Evolutionary conservation across 2,888 invertebrate species (phyloP).

Genomic region (Brenthis hecate): DNA sequence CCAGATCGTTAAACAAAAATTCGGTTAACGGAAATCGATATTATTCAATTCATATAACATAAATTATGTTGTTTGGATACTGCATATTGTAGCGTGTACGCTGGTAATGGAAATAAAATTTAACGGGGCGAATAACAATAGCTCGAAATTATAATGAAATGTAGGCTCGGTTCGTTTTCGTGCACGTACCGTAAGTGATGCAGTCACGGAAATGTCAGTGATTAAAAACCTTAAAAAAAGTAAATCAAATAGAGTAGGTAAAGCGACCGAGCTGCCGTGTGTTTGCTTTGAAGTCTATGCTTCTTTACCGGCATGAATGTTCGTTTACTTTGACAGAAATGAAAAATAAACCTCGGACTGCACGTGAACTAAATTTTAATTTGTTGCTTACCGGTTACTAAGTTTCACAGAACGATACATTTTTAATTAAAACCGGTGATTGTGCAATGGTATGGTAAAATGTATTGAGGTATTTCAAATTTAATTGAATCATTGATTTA

Average conservation of each 20-base stretch:
- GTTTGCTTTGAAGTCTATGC: constrained; percentile 35
- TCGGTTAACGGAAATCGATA: constrained; percentile 46
- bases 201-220: constrained; percentile 67
- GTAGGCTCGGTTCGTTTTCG: constrained; percentile 47
- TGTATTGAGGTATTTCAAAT: constrained; percentile 4
- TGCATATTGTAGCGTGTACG: constrained; percentile 47
- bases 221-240: constrained; percentile 56
- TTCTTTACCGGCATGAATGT: constrained; percentile 37
- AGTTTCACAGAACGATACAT: constrained; percentile 16
- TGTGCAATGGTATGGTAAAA: constrained; percentile 1
- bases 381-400: constrained; percentile 27
- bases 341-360: constrained; percentile 36
- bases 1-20: constrained; percentile 45
- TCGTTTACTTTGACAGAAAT: constrained; percentile 42
- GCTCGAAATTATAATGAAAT: constrained; percentile 50
- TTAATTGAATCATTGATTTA: background rate
- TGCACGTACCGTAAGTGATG: constrained; percentile 56
- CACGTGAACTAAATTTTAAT: constrained; percentile 31
- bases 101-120: constrained; percentile 50
- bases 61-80: constrained; percentile 46
- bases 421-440: constrained; percentile 26
- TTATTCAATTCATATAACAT: constrained; percentile 47
- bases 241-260: constrained; percentile 41
- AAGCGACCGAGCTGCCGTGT: constrained; percentile 31
- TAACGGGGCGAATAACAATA: constrained; percentile 47